Evolutionary conservation across 1,140 invertebrate species (phyloP).

Genomic region (Vanessa atalanta): DNA sequence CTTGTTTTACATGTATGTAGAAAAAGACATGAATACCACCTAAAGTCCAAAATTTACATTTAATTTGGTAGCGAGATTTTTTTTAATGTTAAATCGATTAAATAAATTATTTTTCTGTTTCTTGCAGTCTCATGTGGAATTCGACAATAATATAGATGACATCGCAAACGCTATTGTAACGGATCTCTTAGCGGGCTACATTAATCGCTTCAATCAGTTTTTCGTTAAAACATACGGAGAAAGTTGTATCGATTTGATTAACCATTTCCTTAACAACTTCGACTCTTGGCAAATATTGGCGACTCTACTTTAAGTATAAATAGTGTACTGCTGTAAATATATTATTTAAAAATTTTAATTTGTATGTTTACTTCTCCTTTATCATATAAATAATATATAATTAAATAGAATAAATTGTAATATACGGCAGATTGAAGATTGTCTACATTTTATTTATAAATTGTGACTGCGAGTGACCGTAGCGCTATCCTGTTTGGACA

Average conservation of each 20-base stretch:
- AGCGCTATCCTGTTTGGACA: no score
- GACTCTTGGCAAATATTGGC: constrained; percentile 40
- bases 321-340: not conserved
- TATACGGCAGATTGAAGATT: no score
- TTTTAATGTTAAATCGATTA: not conserved
- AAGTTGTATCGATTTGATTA: constrained; percentile 23
- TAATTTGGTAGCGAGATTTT: no score
- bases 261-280: constrained; percentile 33
- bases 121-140: constrained; percentile 54
- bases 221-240: constrained; percentile 29
- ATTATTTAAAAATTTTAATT: not conserved
- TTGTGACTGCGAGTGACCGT: no score
- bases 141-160: constrained; percentile 57
- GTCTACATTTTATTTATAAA: no score
- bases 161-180: constrained; percentile 54
- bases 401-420: no score
- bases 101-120: constrained; percentile 20
- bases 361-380: no score
- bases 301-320: constrained; percentile 16
- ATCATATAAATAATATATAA: no score
- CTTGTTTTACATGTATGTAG: no score
- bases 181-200: constrained; percentile 51
- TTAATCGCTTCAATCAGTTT: constrained; percentile 51
- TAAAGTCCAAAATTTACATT: not conserved
- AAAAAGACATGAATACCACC: no score